Evolutionary conservation across 30 jellyfish, hydroid and myxozoan genomes (phyloP), one percentile per base, ranked within the genome.

Genomic region (Aurelia coerulea): DNA sequence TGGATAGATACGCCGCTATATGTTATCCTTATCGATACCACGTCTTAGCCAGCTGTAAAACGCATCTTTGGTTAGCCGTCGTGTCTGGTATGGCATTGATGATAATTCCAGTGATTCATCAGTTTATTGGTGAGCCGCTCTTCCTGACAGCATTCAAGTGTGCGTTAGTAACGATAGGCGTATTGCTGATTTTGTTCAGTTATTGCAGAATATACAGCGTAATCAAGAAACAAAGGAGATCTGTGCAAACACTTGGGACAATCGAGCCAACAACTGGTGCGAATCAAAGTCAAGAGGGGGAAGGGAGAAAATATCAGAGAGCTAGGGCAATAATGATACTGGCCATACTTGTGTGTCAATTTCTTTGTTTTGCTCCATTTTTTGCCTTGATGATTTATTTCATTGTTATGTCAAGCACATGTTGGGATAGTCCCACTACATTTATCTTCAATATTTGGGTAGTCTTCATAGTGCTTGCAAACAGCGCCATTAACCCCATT

Each of bases 11-110:
- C 76, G 18, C 39, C 51, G 76, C 76, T 23, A 23, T 65, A 16
- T 65, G 76, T 65, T 54, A 65, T 23, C 76, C 76, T 9, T 65
- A 23, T 46, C 34, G 39, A 46, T 65, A 65, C 53, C 76, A 65
- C 39, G 76, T 46, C 76, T 23, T 23, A 65, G 76, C 76, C 2
- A 65, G 29, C 18, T 65, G 39, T 46, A 16, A 37, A 13, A 65
- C 34, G 16, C 76, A 65, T 23, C 39, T 65, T 17, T 5, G 34
- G 18, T 4, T 65, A 46, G 56, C 51, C 76, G 16, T 65, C 17
- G 10, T 23, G 39, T 16, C 39, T 5, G 76, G 76, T 46, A 46
- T 46, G 56, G 8, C 56, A 23, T 17, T 54, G 51, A 37, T 5
- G 9, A 23, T 37, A 46, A 65, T 46, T 14, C 17, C 39, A 23